These are phyloP conservation scores for Haemorhous mexicanus DNA, from an alignment of 2,113 vertebrate species.

Conservation along the genomic window DNA sequence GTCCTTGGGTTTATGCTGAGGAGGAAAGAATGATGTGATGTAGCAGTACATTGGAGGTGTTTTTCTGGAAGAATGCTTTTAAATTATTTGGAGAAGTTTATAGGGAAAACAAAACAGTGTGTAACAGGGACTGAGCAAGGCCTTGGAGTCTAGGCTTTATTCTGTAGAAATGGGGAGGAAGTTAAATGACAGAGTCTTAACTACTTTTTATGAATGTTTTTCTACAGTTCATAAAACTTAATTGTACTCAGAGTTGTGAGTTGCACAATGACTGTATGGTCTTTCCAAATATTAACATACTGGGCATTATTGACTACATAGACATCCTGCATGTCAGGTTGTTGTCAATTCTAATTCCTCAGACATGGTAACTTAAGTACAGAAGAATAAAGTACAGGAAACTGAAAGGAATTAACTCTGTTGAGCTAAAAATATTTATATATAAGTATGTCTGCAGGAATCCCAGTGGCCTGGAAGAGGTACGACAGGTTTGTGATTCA, in stretches of 20 bases:
- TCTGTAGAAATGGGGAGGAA: background rate
- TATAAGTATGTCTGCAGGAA: background rate
- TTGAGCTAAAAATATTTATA: background rate
- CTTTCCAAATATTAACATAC: background rate
- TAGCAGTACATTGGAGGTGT: background rate
- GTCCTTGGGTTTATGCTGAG: background rate
- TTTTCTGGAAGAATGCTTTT: background rate
- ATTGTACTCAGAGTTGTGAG: background rate
- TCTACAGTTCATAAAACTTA: background rate
- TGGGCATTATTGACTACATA: background rate
- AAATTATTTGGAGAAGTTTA: background rate
- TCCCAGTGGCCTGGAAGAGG: conserved; percentile 11
- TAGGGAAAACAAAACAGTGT: background rate
- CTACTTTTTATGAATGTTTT: background rate
- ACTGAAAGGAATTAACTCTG: background rate
- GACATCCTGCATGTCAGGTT: background rate
- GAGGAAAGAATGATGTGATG: background rate
- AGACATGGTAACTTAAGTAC: background rate
- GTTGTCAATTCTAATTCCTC: background rate
- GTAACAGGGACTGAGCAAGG: background rate
- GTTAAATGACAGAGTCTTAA: background rate
- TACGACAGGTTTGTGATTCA: conserved; percentile 18
- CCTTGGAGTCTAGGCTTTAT: background rate
- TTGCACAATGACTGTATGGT: background rate
- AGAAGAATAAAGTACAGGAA: background rate